Conservation (phyloP, 2,797 vertebrate species). For the Triplophysa yarkandensis region DNA sequence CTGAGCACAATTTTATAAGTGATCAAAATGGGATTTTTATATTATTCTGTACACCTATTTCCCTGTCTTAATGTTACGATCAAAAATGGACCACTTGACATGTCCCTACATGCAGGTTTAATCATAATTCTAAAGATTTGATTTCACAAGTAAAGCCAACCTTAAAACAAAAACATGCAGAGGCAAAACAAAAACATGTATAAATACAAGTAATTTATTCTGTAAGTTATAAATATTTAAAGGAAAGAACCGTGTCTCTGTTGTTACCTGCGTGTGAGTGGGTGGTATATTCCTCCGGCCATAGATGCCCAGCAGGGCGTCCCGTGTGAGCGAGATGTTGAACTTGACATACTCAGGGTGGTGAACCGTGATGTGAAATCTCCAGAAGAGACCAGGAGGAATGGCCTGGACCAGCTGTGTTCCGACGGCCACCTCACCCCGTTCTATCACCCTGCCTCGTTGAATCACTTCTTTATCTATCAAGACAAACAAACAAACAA, state of each 20-base stretch:
- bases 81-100: neutral
- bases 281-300: slow-evolving; percentile 87
- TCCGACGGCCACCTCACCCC: slow-evolving; percentile 91
- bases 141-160: slow-evolving; percentile 25
- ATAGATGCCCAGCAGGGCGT: slow-evolving; percentile 86
- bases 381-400: slow-evolving; percentile 95
- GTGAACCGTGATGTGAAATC: slow-evolving; percentile 90
- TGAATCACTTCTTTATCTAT: slow-evolving; percentile 78
- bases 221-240: slow-evolving; percentile 5
- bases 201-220: neutral
- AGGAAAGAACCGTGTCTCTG: neutral
- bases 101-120: neutral
- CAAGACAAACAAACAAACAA: slow-evolving; percentile 22
- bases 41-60: too few species aligned
- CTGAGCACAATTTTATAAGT: too few species aligned
- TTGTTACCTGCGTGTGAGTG: slow-evolving; percentile 85
- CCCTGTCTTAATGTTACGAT: neutral
- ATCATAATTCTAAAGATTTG: neutral
- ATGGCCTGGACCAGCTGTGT: slow-evolving; percentile 92
- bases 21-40: too few species aligned
- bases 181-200: neutral
- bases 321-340: slow-evolving; percentile 83
- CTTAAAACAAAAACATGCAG: neutral
- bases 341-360: slow-evolving; percentile 86
- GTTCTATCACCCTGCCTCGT: slow-evolving; percentile 90